Evolutionary conservation across 1,140 invertebrate species (phyloP), one percentile per base, ranked within the genome.

Genomic region (Eciton burchellii): DNA sequence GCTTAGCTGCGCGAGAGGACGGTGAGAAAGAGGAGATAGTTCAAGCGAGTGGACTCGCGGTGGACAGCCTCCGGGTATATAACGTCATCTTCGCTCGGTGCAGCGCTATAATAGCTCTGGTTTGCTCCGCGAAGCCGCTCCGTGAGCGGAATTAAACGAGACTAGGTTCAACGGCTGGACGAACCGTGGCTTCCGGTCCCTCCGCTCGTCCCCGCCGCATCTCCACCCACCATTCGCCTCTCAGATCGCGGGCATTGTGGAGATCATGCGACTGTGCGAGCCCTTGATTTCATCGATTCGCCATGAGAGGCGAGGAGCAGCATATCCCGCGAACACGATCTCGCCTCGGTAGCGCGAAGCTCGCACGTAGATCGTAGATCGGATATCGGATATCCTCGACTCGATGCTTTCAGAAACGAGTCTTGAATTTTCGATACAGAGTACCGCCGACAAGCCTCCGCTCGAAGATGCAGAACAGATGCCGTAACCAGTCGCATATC

Each of bases 91-190:
- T 84, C 43, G 66, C 82, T 79, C 73, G 56, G 45, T 73, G 56
- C 84, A 62, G 63, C 83, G 77, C 63, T 87, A 65, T 88, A 87
- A 88, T 88, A 87, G 85, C 54, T 56, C 83, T 84, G 85, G 83
- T 87, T 88, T 72, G 71, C 68, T 72, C 8, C 82, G 81, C 72
- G 83, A 16, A 81, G 85, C 66, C 65, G 73, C 66, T 88, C 72
- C 83, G 83, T 88, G 86, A 88, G 68, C 79, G 79, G 87, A 88
- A 88, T 88, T 87, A 88, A 88, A 88, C 87, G 79, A 85, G 83
- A 85, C 72, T 66, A 83, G 86, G 86, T 88, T 88, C 86, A 87
- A 87, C 82, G 86, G 73, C 82, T 87, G 76, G 82, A 82, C 85
- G 72, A 87, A 88, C 82, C 86, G 85, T 88, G 82, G 85, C 82